Conservation (phyloP, 2,888 invertebrate species). For the Tanytarsus gracilentus region DNA sequence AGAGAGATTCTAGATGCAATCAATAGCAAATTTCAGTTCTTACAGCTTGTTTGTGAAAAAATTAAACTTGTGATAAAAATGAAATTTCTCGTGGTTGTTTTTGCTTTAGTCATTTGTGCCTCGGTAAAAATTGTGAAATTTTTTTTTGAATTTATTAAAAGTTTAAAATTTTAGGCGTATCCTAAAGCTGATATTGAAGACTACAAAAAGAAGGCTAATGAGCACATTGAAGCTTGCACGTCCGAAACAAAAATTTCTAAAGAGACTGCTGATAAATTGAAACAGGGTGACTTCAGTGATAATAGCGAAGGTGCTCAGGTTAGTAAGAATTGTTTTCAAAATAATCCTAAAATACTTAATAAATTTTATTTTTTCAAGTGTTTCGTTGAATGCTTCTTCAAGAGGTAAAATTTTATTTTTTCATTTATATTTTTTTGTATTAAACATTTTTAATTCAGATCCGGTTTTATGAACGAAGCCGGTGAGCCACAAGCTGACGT, state of each 20-base stretch:
- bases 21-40: too few relatives aligned
- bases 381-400: conserved; percentile 38
- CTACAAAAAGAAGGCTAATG: conserved; percentile 34
- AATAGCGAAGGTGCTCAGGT: conserved; percentile 31
- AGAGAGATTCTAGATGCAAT: too few relatives aligned
- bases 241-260: conserved; percentile 33
- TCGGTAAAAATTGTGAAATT: background rate
- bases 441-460: conserved; percentile 23
- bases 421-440: background rate
- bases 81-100: conserved; percentile 2
- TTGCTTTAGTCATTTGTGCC: background rate
- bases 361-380: conserved; percentile 33
- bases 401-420: conserved; percentile 30
- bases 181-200: conserved; percentile 32
- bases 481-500: conserved; percentile 34
- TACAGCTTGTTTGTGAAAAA: background rate
- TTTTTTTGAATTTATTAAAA: background rate
- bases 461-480: conserved; percentile 34
- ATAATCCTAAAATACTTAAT: background rate
- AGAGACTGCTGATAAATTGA: conserved; percentile 34
- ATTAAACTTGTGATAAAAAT: background rate
- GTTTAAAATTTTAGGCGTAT: background rate
- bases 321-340: background rate
- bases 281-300: conserved; percentile 33
- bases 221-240: conserved; percentile 33